Evolutionary conservation across 2,888 invertebrate genomes (phyloP).

Genomic region (Drosophila lacicola): DNA sequence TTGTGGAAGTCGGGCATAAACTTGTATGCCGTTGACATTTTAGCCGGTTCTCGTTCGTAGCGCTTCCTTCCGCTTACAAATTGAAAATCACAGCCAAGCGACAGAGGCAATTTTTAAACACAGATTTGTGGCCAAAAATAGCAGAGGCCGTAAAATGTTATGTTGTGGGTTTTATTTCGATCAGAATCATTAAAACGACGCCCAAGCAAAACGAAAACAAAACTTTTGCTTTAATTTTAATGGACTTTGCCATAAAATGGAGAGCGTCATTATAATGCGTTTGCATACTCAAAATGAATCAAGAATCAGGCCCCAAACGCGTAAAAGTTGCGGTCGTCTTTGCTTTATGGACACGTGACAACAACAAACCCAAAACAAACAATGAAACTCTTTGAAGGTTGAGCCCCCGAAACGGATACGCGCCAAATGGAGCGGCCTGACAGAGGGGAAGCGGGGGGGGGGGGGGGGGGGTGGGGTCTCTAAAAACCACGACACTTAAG

Average conservation of each 20-base stretch:
- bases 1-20: slow-evolving; percentile 2
- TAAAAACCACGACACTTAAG: slow-evolving; percentile 69
- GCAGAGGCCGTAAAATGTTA: slow-evolving; percentile 40
- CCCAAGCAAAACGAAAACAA: slow-evolving; percentile 53
- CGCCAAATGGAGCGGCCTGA: neutral
- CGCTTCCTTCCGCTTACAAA: slow-evolving; percentile 69
- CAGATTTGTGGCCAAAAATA: slow-evolving; percentile 36
- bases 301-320: slow-evolving; percentile 60
- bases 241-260: slow-evolving; percentile 73
- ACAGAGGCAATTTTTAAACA: slow-evolving; percentile 29
- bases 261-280: slow-evolving; percentile 76
- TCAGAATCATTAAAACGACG: slow-evolving; percentile 67
- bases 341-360: slow-evolving; percentile 78
- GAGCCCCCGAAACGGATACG: slow-evolving; percentile 28
- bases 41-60: slow-evolving; percentile 43
- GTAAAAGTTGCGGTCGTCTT: slow-evolving; percentile 53
- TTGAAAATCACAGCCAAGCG: slow-evolving; percentile 54
- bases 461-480: slow-evolving; percentile 8
- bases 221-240: slow-evolving; percentile 80
- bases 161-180: slow-evolving; percentile 54
- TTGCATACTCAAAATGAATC: slow-evolving; percentile 77
- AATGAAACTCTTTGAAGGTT: slow-evolving; percentile 75
- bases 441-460: too few species aligned
- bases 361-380: slow-evolving; percentile 63
- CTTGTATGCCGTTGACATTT: slow-evolving; percentile 54